Percentiles rank a stretch among this genome's conserved stretches.
phyloP scores from a whole-genome alignment of 1,140 invertebrate genomes.

The Musca domestica region DNA sequence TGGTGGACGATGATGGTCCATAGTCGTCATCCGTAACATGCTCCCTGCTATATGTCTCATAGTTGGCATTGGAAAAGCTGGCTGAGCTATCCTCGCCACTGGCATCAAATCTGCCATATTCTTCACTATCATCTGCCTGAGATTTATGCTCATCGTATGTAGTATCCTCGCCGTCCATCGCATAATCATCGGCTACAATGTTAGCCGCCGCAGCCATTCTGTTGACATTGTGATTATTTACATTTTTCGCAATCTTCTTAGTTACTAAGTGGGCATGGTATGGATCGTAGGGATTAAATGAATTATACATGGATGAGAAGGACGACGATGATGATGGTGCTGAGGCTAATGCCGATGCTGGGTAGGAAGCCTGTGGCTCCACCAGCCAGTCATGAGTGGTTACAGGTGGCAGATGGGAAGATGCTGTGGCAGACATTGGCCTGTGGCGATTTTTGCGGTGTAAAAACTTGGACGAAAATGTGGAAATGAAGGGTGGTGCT shows the following conservation, averaged over 20 bases:
- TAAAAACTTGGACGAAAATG: not conserved
- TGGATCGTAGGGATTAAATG: slow-evolving; percentile 48
- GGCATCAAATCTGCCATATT: slow-evolving; percentile 25
- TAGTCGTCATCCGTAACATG: not conserved
- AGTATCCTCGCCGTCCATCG: too few relatives aligned
- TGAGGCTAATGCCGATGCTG: slow-evolving; percentile 5
- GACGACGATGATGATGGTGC: not conserved
- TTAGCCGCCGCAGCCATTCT: not conserved
- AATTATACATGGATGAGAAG: slow-evolving; percentile 23
- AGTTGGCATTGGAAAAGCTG: not conserved
- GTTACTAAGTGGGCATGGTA: slow-evolving; percentile 40
- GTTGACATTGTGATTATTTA: slow-evolving; percentile 19
- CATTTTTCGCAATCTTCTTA: slow-evolving; percentile 30
- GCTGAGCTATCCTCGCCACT: slow-evolving; percentile 23
- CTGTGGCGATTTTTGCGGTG: not conserved
- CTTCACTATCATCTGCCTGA: not conserved
- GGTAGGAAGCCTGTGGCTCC: not conserved
- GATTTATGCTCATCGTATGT: too few relatives aligned
- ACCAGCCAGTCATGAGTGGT: not conserved
- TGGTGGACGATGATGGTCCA: not conserved
- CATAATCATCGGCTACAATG: not conserved
- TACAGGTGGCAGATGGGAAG: not conserved
- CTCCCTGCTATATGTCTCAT: not conserved
- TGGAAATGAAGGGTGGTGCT: not conserved
- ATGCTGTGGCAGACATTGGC: too few relatives aligned